Evolutionary conservation across 2,888 invertebrate species (phyloP).

Genomic region (Tipula lateralis): DNA sequence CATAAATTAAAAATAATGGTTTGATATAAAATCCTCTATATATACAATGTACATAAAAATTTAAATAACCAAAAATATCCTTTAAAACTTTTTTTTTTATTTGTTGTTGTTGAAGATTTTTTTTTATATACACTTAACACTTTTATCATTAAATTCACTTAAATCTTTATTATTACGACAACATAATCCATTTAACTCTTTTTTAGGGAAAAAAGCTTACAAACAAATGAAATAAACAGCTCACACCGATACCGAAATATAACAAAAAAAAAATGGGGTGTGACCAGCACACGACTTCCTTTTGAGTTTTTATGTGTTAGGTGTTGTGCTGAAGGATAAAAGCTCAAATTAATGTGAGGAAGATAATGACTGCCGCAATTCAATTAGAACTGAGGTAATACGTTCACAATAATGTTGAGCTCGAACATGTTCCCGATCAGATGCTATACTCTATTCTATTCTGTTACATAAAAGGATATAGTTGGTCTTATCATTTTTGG

Average conservation of each 20-base stretch:
- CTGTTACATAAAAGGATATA: no score
- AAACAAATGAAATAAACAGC: neutral
- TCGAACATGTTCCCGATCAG: no score
- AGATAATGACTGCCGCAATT: no score
- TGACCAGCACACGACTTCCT: no score
- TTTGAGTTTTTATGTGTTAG: no score
- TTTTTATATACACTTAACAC: slow-evolving; percentile 11
- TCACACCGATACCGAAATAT: neutral
- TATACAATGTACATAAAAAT: neutral
- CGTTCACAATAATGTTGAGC: no score
- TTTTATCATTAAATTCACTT: slow-evolving; percentile 24
- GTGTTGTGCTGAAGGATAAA: no score
- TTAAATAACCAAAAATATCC: slow-evolving; percentile 12
- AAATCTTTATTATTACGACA: slow-evolving; percentile 24
- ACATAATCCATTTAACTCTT: slow-evolving; percentile 3
- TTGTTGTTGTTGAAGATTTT: neutral
- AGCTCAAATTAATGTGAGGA: no score
- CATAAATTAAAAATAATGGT: slow-evolving; percentile 24
- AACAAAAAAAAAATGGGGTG: no score
- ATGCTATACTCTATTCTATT: no score
- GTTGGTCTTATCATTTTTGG: neutral
- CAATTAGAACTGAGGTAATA: no score
- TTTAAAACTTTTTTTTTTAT: neutral
- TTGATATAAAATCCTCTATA: neutral
- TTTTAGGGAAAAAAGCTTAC: neutral